Evolutionary conservation across 2,888 invertebrate genomes (phyloP), one percentile per base, ranked within the genome.

Genomic region (Coelinius sp.): DNA sequence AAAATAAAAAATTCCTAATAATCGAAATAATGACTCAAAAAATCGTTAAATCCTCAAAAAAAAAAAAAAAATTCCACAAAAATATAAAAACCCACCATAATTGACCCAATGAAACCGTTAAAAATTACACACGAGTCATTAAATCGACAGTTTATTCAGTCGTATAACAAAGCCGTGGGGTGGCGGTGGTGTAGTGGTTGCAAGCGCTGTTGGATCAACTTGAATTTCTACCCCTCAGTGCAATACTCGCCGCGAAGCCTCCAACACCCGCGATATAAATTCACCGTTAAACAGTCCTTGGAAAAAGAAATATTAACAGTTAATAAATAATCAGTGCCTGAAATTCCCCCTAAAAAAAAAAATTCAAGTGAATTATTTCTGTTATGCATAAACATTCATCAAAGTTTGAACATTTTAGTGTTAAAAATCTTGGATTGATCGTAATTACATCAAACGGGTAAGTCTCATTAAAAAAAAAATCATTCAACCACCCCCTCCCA

Each of bases 221-320:
- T 63, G 78, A 80, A 82, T 68, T 67, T 53, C 79, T 74, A 79
- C 80, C 82, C 77, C 81, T 82, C 82, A 82, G 82, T 82, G 80
- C 77, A 76, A 75, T 73, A 78, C 75, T 80, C 77, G 79, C 78
- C 81, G 82, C 79, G 81, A 81, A 76, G 76, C 76, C 77, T 81
- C 76, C 70, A 79, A 78, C 68, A 67, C 68, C 24, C 12, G 3
- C 59, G 59, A 59, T 8, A 20, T 6, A 59, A 53, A 25, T 41
- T 49, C 41, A 22, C 38, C 49, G 14, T n/a, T 59, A 41, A 24
- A 52, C 3, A 44, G 44, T 41, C 5, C 22, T n/a, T n/a, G n/a
- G n/a, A n/a, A n/a, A 1, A 24, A 7, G 3, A 25, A 35, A 3
- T 14, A 35, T 59, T 10, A 59, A 31, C 59, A 20, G 17, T 59